These are phyloP conservation scores for Ophion ventricosus DNA, from an alignment of 2,888 invertebrate genomes.

Conservation along the genomic window DNA sequence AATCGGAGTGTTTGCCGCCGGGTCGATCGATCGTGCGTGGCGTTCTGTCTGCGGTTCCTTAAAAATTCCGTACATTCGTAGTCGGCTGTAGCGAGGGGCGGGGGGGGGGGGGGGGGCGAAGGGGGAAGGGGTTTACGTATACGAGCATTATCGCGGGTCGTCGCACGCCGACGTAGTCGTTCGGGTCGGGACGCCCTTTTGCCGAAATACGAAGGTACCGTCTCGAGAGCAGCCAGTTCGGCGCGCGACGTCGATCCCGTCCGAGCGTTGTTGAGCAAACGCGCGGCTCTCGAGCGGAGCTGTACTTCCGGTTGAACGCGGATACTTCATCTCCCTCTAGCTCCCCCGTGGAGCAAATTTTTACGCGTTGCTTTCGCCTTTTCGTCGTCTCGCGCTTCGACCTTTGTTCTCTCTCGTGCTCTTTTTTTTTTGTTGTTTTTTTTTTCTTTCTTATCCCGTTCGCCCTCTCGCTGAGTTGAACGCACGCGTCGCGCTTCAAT, in stretches of 20 bases:
- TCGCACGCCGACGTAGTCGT: constrained; percentile 64
- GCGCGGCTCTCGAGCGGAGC: constrained; percentile 37
- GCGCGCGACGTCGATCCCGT: constrained; percentile 72
- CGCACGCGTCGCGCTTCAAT: constrained; percentile 39
- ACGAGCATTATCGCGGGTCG: constrained; percentile 32
- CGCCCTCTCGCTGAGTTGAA: not conserved
- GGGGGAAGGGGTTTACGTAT: not conserved
- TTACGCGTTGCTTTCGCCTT: not conserved
- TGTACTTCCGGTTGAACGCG: constrained; percentile 67
- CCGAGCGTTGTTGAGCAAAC: constrained; percentile 67
- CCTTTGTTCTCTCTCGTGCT: not conserved
- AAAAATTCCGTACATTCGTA: not conserved
- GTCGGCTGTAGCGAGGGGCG: not conserved
- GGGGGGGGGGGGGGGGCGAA: not conserved
- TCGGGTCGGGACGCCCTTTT: constrained; percentile 59
- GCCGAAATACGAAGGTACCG: constrained; percentile 41
- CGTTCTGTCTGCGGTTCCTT: not conserved
- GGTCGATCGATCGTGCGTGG: not conserved
- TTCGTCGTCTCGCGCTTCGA: not conserved
- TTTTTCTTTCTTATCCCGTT: not conserved
- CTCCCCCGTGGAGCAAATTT: not conserved
- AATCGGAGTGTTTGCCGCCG: not conserved
- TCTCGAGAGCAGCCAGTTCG: constrained; percentile 71
- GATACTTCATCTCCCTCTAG: not conserved
- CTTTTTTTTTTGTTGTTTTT: not conserved